Conservation (phyloP, 2,797 vertebrate species). For the Ctenochaetus hawaiiensis region DNA sequence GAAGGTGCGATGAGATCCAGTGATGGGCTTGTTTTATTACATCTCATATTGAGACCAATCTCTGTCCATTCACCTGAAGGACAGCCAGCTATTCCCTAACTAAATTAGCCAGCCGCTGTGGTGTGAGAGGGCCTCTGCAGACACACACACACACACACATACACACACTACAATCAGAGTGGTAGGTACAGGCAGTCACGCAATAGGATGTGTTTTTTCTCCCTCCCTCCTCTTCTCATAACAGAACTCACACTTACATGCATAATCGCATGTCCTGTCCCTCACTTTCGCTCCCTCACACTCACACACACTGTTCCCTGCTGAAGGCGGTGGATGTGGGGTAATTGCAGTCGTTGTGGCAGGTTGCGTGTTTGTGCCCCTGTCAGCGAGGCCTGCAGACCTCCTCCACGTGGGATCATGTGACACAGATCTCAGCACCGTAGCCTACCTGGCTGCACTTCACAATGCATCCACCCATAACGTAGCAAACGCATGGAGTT, state of each 20-base stretch:
- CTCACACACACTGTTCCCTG: slow-evolving; percentile 1
- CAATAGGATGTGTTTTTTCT: slow-evolving; percentile 48
- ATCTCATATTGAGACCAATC: slow-evolving; percentile 87
- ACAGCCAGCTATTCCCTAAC: slow-evolving; percentile 84
- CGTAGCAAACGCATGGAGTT: background rate
- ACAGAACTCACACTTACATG: slow-evolving; percentile 50
- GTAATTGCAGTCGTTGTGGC: slow-evolving; percentile 66
- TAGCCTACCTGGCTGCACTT: slow-evolving; percentile 37
- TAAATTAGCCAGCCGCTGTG: slow-evolving; percentile 81
- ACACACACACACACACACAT: slow-evolving; percentile 38
- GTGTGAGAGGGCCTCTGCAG: slow-evolving; percentile 69
- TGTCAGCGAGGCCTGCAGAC: slow-evolving; percentile 52
- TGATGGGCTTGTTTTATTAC: slow-evolving; percentile 85
- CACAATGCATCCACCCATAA: slow-evolving; percentile 8
- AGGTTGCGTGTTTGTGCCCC: slow-evolving; percentile 56
- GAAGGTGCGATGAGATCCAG: slow-evolving; percentile 76
- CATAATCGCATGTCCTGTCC: slow-evolving; percentile 38
- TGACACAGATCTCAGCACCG: slow-evolving; percentile 53
- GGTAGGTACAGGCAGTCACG: slow-evolving; percentile 44
- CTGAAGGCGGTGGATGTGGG: slow-evolving; percentile 47
- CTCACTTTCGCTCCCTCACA: slow-evolving; percentile 24
- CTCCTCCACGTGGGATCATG: slow-evolving; percentile 49
- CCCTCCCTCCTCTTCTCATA: slow-evolving; percentile 3
- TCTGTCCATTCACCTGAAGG: slow-evolving; percentile 84
- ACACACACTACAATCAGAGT: slow-evolving; percentile 33